Evolutionary conservation across 1,140 invertebrate genomes (phyloP).

Genomic region (Sinella curviseta): DNA sequence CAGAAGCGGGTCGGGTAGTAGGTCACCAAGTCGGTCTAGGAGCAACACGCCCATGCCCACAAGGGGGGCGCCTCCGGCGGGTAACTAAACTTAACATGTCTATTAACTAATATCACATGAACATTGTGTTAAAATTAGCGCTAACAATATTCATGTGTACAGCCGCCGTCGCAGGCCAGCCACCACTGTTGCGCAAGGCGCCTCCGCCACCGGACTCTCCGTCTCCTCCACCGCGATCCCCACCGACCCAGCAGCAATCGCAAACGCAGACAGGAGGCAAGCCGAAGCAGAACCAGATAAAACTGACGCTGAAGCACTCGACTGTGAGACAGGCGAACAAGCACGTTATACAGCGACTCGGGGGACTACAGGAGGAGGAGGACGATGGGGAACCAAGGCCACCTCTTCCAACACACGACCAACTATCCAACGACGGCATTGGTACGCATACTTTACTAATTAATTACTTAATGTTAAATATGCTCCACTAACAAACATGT

Average conservation of each 20-base stretch:
- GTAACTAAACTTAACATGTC: too few relatives aligned
- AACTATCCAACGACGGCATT: neutral
- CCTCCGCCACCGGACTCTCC: slow-evolving; percentile 36
- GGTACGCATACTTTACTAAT: neutral
- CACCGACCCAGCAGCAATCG: slow-evolving; percentile 61
- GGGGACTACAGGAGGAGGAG: neutral
- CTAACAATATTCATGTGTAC: neutral
- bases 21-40: neutral
- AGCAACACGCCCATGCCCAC: slow-evolving; percentile 40
- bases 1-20: neutral
- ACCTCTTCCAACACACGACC: too few relatives aligned
- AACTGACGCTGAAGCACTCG: slow-evolving; percentile 15
- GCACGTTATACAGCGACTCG: neutral
- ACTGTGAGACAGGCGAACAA: neutral
- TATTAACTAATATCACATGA: too few relatives aligned
- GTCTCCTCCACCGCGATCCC: slow-evolving; percentile 60
- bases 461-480: too few relatives aligned
- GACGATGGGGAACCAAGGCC: neutral
- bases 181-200: neutral
- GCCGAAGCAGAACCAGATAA: slow-evolving; percentile 51
- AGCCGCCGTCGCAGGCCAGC: too few relatives aligned
- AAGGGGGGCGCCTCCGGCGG: slow-evolving; percentile 25
- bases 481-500: too few relatives aligned
- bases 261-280: slow-evolving; percentile 54
- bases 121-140: too few relatives aligned